Evolutionary conservation across 2,797 vertebrate genomes (phyloP).

Genomic region (Phyllotis vaccarum): DNA sequence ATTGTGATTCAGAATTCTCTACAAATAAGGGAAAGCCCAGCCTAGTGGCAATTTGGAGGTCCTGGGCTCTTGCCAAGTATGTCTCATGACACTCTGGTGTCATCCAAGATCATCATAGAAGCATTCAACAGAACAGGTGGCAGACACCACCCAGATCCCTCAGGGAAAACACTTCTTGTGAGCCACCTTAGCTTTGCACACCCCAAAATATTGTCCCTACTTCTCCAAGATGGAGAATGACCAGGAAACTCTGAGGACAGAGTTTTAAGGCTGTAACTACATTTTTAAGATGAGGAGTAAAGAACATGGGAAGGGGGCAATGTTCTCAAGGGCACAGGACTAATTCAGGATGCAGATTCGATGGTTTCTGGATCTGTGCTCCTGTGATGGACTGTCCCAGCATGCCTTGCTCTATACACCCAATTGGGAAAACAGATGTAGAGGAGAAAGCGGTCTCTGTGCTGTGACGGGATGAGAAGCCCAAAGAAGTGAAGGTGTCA

Average conservation of each 20-base stretch:
- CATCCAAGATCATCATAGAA: neutral
- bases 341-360: neutral
- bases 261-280: neutral
- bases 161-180: neutral
- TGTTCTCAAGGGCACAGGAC: neutral
- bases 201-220: neutral
- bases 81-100: neutral
- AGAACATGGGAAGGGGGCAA: neutral
- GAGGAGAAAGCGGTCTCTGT: neutral
- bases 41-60: neutral
- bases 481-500: neutral
- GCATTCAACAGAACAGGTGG: neutral
- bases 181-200: neutral
- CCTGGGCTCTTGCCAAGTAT: neutral
- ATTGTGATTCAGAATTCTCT: neutral
- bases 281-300: neutral
- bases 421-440: neutral
- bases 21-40: neutral
- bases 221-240: neutral
- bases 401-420: neutral
- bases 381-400: neutral
- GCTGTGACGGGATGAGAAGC: rapidly evolving
- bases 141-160: neutral
- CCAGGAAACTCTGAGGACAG: neutral
- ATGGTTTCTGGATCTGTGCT: rapidly evolving